Conservation (phyloP, 1,140 invertebrate species). For the Coelopa frigida region DNA sequence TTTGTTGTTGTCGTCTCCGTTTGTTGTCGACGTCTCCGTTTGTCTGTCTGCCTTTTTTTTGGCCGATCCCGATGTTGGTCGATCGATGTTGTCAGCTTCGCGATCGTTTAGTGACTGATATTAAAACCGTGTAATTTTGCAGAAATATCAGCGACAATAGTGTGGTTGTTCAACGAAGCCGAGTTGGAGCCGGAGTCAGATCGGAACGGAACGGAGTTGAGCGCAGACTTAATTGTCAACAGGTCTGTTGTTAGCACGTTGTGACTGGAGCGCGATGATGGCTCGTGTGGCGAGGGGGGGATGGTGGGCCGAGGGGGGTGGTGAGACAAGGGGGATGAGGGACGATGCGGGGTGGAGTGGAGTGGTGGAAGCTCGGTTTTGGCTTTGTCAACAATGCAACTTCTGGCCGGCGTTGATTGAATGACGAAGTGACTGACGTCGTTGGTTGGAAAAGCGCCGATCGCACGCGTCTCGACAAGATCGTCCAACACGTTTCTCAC, state of each 20-base stretch:
- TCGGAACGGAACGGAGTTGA: neutral
- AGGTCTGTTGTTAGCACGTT: neutral
- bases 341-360: neutral
- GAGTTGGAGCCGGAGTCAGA: neutral
- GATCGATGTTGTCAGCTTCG: constrained; percentile 5
- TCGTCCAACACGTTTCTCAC: neutral
- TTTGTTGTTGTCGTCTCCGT: neutral
- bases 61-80: no score
- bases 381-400: neutral
- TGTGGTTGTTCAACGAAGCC: neutral
- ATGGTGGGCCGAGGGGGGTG: neutral
- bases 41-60: no score
- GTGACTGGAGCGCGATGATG: neutral
- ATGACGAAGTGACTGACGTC: no score
- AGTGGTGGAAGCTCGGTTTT: neutral
- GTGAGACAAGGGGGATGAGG: neutral
- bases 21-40: constrained; percentile 1
- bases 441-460: no score
- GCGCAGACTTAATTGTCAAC: neutral
- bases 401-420: constrained; percentile 1
- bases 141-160: neutral
- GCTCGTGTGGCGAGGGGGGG: neutral
- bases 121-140: neutral
- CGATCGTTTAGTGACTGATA: constrained; percentile 12
- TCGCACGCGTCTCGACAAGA: no score